A percentile compares a stretch with the other conserved stretches of the same genome.
Conservation (phyloP, 2,113 vertebrate genomes). For the Thryonomys swinderianus region DNA sequence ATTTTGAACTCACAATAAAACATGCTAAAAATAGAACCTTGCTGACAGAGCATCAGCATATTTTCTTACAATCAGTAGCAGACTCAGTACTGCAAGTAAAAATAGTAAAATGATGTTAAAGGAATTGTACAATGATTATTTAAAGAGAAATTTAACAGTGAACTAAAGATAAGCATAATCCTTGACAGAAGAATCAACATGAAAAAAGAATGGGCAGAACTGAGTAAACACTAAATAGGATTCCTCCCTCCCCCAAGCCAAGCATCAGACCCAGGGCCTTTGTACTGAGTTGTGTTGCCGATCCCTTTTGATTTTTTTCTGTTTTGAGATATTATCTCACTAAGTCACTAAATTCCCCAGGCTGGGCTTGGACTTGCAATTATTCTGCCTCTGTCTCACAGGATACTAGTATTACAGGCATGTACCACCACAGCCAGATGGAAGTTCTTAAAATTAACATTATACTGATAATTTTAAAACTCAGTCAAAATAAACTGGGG, state of each 20-base stretch:
- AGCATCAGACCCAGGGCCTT: not conserved
- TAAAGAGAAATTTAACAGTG: not conserved
- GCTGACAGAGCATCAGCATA: not conserved
- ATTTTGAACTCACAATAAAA: not conserved
- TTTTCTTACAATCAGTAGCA: not conserved
- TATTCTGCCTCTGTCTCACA: not conserved
- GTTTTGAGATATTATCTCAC: not conserved
- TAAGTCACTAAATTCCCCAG: not conserved
- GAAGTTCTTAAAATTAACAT: not conserved
- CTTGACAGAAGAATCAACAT: not conserved
- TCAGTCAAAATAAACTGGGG: not conserved
- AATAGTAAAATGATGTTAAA: not conserved
- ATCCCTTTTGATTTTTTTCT: not conserved
- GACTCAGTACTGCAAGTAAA: not conserved
- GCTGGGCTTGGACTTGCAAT: not conserved
- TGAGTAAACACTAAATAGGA: not conserved
- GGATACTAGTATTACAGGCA: not conserved
- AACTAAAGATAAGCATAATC: not conserved
- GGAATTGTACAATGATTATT: not conserved
- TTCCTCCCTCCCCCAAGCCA: not conserved
- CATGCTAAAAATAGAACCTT: conserved; percentile 25
- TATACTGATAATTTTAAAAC: not conserved
- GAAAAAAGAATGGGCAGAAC: not conserved
- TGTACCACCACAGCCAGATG: not conserved
- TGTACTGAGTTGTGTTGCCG: not conserved